Conservation (phyloP, 1,140 invertebrate genomes). For the Bombus affinis region DNA sequence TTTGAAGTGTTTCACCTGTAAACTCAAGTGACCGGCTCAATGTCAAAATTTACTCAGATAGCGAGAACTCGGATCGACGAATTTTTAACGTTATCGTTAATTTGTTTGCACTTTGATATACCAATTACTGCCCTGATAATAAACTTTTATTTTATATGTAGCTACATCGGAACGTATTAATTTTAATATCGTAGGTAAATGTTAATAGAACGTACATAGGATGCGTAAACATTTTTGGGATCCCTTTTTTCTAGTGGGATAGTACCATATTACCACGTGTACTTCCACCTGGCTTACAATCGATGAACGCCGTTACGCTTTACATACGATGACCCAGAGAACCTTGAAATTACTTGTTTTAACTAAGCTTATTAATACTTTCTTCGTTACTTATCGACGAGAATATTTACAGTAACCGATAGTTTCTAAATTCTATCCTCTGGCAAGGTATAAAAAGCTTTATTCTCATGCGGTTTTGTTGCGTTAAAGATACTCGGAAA, state of each 20-base stretch:
- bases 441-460: not conserved
- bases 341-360: conserved; percentile 38
- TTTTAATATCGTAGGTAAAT: not conserved
- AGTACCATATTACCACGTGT: conserved; percentile 43
- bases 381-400: not conserved
- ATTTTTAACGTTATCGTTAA: not conserved
- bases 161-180: not conserved
- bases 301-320: conserved; percentile 26
- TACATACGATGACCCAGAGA: not conserved
- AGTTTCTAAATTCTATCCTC: not conserved
- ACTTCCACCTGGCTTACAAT: conserved; percentile 35
- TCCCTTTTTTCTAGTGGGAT: conserved; percentile 35
- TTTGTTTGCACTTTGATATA: not conserved
- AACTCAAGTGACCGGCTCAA: not conserved
- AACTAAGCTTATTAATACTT: conserved; percentile 15
- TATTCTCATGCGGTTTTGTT: not conserved
- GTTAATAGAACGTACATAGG: not conserved
- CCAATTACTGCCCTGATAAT: not conserved
- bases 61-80: not conserved
- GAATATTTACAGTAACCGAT: not conserved
- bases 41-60: not conserved
- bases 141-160: not conserved
- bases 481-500: not conserved
- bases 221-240: conserved; percentile 9
- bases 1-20: not conserved